Evolutionary conservation across 1,140 invertebrate genomes (phyloP).

Genomic region (Leptinotarsa texana): DNA sequence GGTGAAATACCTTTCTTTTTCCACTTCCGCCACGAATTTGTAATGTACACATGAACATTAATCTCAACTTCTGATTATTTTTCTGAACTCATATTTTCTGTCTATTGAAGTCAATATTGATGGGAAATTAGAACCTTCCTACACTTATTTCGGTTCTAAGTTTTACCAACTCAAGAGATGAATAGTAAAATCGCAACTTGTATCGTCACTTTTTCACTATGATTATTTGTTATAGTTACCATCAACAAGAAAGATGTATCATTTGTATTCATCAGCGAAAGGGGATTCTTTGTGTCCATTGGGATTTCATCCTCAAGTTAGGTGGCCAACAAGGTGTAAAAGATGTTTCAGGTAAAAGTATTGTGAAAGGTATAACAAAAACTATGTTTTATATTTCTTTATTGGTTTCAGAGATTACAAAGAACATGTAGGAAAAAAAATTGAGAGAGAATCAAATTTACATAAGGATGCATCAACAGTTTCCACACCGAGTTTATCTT

Average conservation of each 20-base stretch:
- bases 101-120: too few relatives aligned
- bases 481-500: constrained; percentile 73
- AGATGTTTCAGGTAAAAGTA: constrained; percentile 78
- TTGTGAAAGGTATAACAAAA: background rate
- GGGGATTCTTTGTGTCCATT: constrained; percentile 86
- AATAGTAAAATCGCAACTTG: too few relatives aligned
- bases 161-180: too few relatives aligned
- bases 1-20: too few relatives aligned
- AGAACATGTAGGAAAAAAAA: constrained; percentile 73
- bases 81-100: too few relatives aligned
- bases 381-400: background rate
- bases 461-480: constrained; percentile 70
- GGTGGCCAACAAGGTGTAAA: constrained; percentile 91
- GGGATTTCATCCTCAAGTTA: constrained; percentile 91
- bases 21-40: too few relatives aligned
- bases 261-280: constrained; percentile 77
- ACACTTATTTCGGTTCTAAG: too few relatives aligned
- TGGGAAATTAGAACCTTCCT: too few relatives aligned
- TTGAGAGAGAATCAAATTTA: constrained; percentile 58
- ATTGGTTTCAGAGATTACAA: constrained; percentile 75
- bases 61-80: too few relatives aligned
- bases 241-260: constrained; percentile 66
- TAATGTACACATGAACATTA: too few relatives aligned
- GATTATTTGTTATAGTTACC: background rate
- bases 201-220: background rate